Conservation (phyloP, 2,113 vertebrate species). For the Mastomys natalensis region DNA sequence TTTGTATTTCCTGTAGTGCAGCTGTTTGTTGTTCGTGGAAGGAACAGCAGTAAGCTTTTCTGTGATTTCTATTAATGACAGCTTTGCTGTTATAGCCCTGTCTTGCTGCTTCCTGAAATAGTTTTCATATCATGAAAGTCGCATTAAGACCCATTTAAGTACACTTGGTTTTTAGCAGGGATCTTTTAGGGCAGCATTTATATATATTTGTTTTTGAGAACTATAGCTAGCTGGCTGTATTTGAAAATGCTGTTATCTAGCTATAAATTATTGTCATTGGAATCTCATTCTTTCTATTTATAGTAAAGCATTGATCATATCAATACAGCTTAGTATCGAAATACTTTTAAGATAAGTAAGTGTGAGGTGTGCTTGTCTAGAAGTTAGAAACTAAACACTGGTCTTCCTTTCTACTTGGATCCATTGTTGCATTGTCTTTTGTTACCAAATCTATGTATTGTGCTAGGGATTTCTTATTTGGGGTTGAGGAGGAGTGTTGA, state of each 20-base stretch:
- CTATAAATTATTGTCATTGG: constrained; percentile 44
- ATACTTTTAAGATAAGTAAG: constrained; percentile 71
- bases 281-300: constrained; percentile 79
- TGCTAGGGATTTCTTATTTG: constrained; percentile 39
- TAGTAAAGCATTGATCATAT: constrained; percentile 84
- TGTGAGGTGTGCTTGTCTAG: constrained; percentile 64
- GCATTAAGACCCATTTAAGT: constrained; percentile 79
- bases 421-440: constrained; percentile 54
- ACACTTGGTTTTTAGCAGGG: constrained; percentile 81
- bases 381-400: constrained; percentile 64
- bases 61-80: constrained; percentile 86
- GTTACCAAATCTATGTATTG: constrained; percentile 71
- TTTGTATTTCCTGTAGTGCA: constrained; percentile 81
- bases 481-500: background rate
- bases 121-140: constrained; percentile 80
- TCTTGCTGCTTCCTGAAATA: constrained; percentile 82
- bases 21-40: constrained; percentile 71
- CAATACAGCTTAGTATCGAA: constrained; percentile 83
- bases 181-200: constrained; percentile 74
- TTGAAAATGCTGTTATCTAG: constrained; percentile 69
- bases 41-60: constrained; percentile 83
- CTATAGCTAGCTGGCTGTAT: constrained; percentile 63
- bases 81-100: constrained; percentile 84
- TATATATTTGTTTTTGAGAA: constrained; percentile 72
- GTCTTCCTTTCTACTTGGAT: constrained; percentile 58